phyloP scores from a whole-genome alignment of 2,797 vertebrate species.

The Synaphobranchus kaupii region DNA sequence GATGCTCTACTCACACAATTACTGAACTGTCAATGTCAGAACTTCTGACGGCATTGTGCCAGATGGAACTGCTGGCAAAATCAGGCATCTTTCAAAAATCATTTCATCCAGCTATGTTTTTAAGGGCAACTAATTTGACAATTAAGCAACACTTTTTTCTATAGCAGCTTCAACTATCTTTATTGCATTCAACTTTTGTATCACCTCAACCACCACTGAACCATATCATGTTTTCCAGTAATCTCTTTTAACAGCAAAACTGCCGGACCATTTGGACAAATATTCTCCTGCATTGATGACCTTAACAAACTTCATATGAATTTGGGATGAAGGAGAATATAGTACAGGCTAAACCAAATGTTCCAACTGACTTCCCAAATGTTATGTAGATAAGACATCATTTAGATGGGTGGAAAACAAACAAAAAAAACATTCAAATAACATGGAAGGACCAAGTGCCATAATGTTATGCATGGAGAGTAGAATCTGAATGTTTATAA shows the following conservation, averaged over 20 bases:
- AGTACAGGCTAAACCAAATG: background rate
- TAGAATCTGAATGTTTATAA: background rate
- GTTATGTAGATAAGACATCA: background rate
- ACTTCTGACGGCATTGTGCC: background rate
- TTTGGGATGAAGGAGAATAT: background rate
- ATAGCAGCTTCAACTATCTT: background rate
- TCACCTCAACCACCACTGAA: background rate
- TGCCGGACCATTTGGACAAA: background rate
- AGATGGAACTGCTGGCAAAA: background rate
- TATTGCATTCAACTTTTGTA: background rate
- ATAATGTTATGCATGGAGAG: background rate
- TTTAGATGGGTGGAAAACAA: background rate
- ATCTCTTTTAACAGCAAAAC: background rate
- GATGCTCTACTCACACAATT: background rate
- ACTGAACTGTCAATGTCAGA: slow-evolving; percentile 7
- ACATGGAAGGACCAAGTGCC: background rate
- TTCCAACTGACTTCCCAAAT: background rate
- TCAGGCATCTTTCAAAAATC: too few species aligned
- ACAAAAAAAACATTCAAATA: background rate
- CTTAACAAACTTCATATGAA: background rate
- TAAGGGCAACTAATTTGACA: background rate
- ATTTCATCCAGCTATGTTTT: background rate
- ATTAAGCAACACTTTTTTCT: background rate
- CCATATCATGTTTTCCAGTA: background rate
- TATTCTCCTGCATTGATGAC: background rate